Percentiles rank a stretch among this genome's conserved stretches.
Evolutionary conservation across 2,888 invertebrate species (phyloP).

Genomic region (Philaethria dido): DNA sequence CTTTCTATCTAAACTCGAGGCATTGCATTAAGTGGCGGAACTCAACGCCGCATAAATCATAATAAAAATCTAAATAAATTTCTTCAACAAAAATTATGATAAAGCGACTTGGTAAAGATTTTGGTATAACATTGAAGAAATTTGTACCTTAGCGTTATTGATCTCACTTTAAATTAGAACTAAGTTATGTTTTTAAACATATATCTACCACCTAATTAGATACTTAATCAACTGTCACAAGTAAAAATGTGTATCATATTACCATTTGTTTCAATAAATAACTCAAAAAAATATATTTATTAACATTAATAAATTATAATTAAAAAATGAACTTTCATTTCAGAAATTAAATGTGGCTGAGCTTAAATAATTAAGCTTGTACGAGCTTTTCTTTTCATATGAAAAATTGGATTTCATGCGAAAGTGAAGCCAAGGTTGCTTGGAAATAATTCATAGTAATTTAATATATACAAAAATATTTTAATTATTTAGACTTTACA

Average conservation of each 20-base stretch:
- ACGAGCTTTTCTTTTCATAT: conserved; percentile 11
- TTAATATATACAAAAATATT: conserved; percentile 1
- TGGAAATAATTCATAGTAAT: conserved; percentile 13
- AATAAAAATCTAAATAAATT: neutral
- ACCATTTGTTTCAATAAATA: no score
- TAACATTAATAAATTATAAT: conserved; percentile 4
- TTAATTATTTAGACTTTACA: conserved; percentile 6
- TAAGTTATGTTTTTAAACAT: no score
- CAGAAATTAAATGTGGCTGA: conserved; percentile 3
- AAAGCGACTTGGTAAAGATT: no score
- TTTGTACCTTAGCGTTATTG: no score
- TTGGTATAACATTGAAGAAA: no score
- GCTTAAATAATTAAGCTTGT: conserved; percentile 17
- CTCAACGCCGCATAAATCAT: neutral
- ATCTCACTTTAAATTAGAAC: no score
- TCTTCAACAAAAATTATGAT: neutral
- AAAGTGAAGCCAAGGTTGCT: conserved; percentile 19
- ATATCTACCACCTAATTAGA: no score
- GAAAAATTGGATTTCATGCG: conserved; percentile 8
- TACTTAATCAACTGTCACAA: no score
- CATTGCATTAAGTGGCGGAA: neutral
- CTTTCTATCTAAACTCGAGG: no score
- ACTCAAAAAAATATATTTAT: neutral
- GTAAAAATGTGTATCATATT: no score
- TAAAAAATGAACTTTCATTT: neutral